Percentiles rank a stretch among this genome's conserved stretches.
Conservation (phyloP, 2,888 invertebrate species). For the Drosophila neoperkinsi region DNA sequence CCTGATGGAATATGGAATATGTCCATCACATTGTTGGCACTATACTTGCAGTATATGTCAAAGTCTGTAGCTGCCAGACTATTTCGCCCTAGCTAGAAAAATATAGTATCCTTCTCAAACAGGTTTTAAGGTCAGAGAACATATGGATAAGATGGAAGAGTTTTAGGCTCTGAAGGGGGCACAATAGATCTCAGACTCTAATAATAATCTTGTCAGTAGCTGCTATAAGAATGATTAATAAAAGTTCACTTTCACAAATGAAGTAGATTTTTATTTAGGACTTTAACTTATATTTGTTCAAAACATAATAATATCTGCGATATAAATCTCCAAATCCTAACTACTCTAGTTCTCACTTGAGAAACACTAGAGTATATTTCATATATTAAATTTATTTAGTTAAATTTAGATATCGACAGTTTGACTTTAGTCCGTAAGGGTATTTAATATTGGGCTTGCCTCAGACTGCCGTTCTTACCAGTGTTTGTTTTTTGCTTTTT, state of each 20-base stretch:
- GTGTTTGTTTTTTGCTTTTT: slow-evolving; percentile 4
- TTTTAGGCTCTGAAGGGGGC: neutral
- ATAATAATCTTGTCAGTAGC: neutral
- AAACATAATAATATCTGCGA: neutral
- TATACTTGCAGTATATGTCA: neutral
- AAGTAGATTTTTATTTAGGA: neutral
- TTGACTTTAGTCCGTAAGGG: neutral
- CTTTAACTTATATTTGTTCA: neutral
- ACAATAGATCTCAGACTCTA: neutral
- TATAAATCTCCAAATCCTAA: neutral
- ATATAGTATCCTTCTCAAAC: neutral
- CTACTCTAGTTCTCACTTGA: neutral
- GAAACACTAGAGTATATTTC: neutral
- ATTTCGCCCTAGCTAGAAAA: neutral
- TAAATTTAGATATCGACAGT: neutral
- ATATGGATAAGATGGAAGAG: neutral
- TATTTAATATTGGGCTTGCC: neutral
- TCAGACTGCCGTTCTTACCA: neutral
- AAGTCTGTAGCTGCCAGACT: neutral
- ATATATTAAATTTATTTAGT: neutral
- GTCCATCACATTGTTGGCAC: too few relatives aligned
- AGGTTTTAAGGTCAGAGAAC: neutral
- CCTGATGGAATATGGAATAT: neutral
- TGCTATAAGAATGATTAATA: neutral
- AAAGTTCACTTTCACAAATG: too few relatives aligned